Conservation (phyloP, 2,888 invertebrate genomes). For the Chymomyza amoena region DNA sequence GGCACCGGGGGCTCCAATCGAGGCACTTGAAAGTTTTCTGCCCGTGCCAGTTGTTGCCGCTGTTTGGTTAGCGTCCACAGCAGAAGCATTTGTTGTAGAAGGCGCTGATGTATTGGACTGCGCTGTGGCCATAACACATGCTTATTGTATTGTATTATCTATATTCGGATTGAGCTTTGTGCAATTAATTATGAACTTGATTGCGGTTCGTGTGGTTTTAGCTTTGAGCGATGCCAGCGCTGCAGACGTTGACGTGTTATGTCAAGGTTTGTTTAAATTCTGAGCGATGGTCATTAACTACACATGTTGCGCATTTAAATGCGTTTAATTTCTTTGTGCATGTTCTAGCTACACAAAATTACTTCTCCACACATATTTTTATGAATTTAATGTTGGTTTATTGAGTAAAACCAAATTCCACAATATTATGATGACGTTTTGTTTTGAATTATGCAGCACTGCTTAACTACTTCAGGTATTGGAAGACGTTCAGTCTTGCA, state of each 20-base stretch:
- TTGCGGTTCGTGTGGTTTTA: neutral
- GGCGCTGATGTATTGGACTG: conserved; percentile 34
- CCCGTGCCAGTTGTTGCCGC: conserved; percentile 14
- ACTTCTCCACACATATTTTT: neutral
- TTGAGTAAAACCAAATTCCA: conserved; percentile 39
- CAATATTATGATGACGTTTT: conserved; percentile 59
- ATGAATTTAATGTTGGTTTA: conserved; percentile 19
- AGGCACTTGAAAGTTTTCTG: conserved; percentile 47
- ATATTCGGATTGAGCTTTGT: neutral
- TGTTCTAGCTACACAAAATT: neutral
- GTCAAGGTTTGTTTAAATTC: conserved; percentile 55
- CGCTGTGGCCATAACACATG: conserved; percentile 70
- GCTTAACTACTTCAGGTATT: neutral
- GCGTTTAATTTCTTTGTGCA: neutral
- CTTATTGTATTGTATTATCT: conserved; percentile 26
- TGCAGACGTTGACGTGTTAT: conserved; percentile 66
- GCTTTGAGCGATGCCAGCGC: neutral
- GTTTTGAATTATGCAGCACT: neutral
- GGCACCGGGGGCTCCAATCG: neutral
- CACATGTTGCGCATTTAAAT: conserved; percentile 28
- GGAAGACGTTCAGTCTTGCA: conserved; percentile 14
- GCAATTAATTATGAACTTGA: conserved; percentile 13
- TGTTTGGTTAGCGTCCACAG: conserved; percentile 17
- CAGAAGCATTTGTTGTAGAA: conserved; percentile 17
- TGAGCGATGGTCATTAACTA: neutral